Conservation (phyloP, 2,888 invertebrate species). For the Conchocele bisecta region DNA sequence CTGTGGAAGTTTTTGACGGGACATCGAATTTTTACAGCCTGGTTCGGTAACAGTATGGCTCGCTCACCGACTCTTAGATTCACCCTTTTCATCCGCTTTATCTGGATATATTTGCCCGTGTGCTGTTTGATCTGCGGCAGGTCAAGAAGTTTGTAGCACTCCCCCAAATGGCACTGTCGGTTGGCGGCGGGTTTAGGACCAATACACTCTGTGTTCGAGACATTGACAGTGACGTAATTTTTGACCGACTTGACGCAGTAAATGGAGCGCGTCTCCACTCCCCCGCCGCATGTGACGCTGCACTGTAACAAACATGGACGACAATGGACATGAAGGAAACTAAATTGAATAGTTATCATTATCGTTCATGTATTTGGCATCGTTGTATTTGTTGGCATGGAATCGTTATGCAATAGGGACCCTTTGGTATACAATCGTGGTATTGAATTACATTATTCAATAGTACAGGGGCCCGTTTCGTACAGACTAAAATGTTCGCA, state of each 20-base stretch:
- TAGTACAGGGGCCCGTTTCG: too few species aligned
- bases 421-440: too few species aligned
- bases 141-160: conserved; percentile 63
- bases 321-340: too few species aligned
- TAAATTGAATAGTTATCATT: too few species aligned
- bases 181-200: conserved; percentile 60
- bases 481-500: too few species aligned
- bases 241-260: conserved; percentile 87
- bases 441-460: too few species aligned
- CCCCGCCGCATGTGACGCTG: conserved; percentile 93
- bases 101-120: conserved; percentile 73
- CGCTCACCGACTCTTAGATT: conserved; percentile 67
- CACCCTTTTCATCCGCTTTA: conserved; percentile 66
- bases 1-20: conserved; percentile 74
- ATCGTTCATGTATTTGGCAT: too few species aligned
- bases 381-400: too few species aligned
- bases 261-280: conserved; percentile 92
- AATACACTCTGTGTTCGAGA: conserved; percentile 65
- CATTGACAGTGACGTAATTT: conserved; percentile 60
- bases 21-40: conserved; percentile 73
- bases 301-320: conserved; percentile 89
- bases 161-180: conserved; percentile 64
- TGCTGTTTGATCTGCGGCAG: conserved; percentile 66
- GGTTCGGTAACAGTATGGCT: conserved; percentile 71
- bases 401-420: too few species aligned